Evolutionary conservation across 2,113 vertebrate genomes (phyloP).

Genomic region (Pampusana beccarii): DNA sequence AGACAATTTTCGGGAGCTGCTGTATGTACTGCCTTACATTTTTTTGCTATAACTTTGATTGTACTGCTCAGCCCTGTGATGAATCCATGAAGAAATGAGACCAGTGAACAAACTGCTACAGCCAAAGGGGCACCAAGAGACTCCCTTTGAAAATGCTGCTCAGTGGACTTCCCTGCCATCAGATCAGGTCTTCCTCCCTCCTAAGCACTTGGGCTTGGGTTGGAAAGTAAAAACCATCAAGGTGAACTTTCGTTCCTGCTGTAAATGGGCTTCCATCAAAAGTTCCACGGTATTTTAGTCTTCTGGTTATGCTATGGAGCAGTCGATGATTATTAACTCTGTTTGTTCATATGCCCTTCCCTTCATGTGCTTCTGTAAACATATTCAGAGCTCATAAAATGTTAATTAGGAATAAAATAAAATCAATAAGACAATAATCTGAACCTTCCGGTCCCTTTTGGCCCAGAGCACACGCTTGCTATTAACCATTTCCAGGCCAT

Average conservation of each 20-base stretch:
- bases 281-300: neutral
- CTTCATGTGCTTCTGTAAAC: conserved; percentile 44
- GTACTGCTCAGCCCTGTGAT: neutral
- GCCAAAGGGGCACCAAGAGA: neutral
- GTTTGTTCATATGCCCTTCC: conserved; percentile 29
- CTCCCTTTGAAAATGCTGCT: neutral
- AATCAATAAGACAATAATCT: conserved; percentile 48
- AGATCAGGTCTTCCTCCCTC: neutral
- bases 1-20: neutral
- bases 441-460: conserved; percentile 23
- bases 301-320: neutral
- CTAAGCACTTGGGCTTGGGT: neutral
- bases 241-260: neutral
- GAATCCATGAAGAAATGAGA: neutral
- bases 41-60: neutral
- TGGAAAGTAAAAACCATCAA: neutral
- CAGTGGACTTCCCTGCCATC: neutral
- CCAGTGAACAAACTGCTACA: neutral
- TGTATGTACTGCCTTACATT: neutral
- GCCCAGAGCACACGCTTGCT: neutral
- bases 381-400: conserved; percentile 58
- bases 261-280: neutral
- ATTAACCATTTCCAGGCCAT: conserved; percentile 36
- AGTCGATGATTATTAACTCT: neutral
- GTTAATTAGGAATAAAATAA: conserved; percentile 70